Evolutionary conservation across 1,140 invertebrate species (phyloP).

Genomic region (Orchestia grillus): DNA sequence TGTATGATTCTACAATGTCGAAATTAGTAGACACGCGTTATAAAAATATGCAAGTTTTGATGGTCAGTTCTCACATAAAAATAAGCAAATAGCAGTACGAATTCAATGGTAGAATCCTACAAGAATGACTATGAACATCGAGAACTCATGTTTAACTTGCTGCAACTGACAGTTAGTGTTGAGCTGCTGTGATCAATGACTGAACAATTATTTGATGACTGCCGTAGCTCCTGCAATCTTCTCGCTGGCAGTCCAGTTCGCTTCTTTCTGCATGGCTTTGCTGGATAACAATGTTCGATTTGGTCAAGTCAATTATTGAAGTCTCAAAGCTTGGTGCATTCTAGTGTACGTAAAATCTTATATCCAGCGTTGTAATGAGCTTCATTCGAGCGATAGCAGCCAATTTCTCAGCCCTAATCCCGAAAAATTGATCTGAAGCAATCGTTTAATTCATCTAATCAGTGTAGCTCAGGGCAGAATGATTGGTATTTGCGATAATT

Average conservation of each 20-base stretch:
- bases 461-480: background rate
- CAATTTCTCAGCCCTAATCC: background rate
- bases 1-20: too few species aligned
- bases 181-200: background rate
- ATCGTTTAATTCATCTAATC: background rate
- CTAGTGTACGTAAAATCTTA: background rate
- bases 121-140: background rate
- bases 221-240: background rate
- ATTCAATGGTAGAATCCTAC: background rate
- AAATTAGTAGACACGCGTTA: too few species aligned
- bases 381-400: background rate
- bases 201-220: background rate
- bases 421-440: background rate
- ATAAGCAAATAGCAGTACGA: too few species aligned
- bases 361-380: background rate
- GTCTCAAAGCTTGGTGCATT: background rate
- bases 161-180: background rate
- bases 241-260: background rate
- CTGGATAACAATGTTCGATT: background rate
- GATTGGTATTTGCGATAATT: background rate
- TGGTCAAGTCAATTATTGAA: background rate
- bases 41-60: too few species aligned
- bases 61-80: too few species aligned
- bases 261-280: background rate
- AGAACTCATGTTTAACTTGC: background rate